Evolutionary conservation across 2,797 vertebrate species (phyloP).

Genomic region (Anabacerthia variegaticeps): DNA sequence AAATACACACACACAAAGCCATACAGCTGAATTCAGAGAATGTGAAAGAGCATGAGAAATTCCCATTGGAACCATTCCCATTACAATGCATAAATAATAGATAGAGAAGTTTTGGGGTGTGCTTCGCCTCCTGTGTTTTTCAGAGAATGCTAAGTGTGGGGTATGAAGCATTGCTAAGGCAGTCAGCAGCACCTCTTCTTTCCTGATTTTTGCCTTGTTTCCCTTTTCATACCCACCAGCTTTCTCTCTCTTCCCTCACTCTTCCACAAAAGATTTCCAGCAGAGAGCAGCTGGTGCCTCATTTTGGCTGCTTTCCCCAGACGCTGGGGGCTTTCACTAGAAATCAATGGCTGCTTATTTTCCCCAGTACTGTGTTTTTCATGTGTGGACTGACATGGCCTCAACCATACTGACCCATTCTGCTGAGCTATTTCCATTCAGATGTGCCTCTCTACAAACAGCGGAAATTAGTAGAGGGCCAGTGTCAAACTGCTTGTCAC

Average conservation of each 20-base stretch:
- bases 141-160: constrained; percentile 41
- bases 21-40: constrained; percentile 59
- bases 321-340: constrained; percentile 72
- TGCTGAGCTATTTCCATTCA: constrained; percentile 80
- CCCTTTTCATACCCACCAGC: constrained; percentile 65
- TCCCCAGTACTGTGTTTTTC: constrained; percentile 71
- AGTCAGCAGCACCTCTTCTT: constrained; percentile 55
- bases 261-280: constrained; percentile 81
- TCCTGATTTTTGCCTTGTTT: constrained; percentile 60
- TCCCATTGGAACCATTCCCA: constrained; percentile 74
- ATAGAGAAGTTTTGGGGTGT: constrained; percentile 48
- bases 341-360: constrained; percentile 84
- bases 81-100: constrained; percentile 69
- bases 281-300: constrained; percentile 82
- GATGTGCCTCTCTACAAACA: constrained; percentile 80
- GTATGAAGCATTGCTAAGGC: constrained; percentile 46
- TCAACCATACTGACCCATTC: constrained; percentile 79
- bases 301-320: constrained; percentile 79
- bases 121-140: constrained; percentile 14
- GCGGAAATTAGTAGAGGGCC: constrained; percentile 82
- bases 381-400: constrained; percentile 77
- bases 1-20: not conserved
- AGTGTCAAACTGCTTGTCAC: constrained; percentile 85
- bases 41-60: constrained; percentile 80
- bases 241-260: constrained; percentile 64